These are phyloP conservation scores for Nasua narica DNA, from an alignment of 2,797 vertebrate genomes.

Conservation along the genomic window DNA sequence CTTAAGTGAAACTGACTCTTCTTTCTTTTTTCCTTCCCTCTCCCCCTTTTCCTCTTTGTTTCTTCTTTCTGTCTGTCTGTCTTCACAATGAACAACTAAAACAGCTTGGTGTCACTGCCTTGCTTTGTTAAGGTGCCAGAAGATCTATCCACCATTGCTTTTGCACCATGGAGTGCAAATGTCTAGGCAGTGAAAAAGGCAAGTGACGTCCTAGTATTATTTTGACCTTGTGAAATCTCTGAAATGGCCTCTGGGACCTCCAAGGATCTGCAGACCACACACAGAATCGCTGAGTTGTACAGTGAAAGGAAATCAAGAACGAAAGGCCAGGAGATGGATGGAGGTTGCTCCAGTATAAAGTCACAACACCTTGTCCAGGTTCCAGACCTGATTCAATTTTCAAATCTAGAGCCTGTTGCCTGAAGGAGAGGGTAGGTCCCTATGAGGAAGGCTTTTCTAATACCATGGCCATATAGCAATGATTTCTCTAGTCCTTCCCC, in stretches of 20 bases:
- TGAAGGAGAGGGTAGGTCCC: background rate
- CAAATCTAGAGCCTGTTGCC: background rate
- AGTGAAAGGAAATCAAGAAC: background rate
- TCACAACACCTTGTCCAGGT: background rate
- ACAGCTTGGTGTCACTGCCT: background rate
- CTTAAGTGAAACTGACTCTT: background rate
- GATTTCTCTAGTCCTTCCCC: background rate
- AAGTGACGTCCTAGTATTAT: background rate
- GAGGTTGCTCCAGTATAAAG: background rate
- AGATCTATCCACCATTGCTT: background rate
- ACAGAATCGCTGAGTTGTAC: background rate
- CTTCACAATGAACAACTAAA: background rate
- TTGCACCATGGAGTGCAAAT: background rate
- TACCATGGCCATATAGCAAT: background rate
- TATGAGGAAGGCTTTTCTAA: background rate
- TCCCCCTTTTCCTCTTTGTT: background rate
- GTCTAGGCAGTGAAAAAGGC: background rate
- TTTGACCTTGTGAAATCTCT: background rate
- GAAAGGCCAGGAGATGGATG: background rate
- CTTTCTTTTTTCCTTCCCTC: background rate
- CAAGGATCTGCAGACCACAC: background rate
- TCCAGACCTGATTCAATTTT: constrained; percentile 1
- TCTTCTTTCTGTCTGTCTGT: background rate
- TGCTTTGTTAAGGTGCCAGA: background rate
- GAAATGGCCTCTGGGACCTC: background rate